Evolutionary conservation across 2,888 invertebrate species (phyloP), one percentile per base, ranked within the genome.

Genomic region (Pachymerium ferrugineum): DNA sequence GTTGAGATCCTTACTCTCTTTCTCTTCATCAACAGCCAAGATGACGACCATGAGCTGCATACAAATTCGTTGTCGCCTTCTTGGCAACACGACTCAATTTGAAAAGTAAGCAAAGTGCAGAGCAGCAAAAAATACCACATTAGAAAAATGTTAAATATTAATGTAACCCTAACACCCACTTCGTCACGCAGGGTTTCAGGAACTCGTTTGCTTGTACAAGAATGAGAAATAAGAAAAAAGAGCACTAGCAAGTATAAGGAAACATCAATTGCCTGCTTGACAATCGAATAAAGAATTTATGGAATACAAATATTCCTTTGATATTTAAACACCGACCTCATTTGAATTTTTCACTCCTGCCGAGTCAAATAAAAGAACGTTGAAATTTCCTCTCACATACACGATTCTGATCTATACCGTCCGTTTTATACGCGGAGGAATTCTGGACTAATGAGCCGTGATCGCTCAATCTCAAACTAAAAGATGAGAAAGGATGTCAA

Each of bases 21-120:
- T 16, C 16, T 22, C 47, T 14, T 47, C 47, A 47, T 47, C 47
- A 47, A 47, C 47, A 47, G 22, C 47, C 47, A 47, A 16, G 47
- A 47, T 22, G 42, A 42, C 42, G 47, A 14, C 19, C 47, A 47
- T 47, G 47, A 16, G 19, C 47, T 47, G 47, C 47, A 47, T 47
- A 47, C 47, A 16, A 47, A 47, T 47, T 47, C 19, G 19, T 16
- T 16, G 47, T 47, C 47, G 47, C 47, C 47, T 47, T 47, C 16
- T 16, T 47, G 47, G 47, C 47, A 47, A 47, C 47, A 6, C 47
- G 47, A 47, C 47, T 47, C 47, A 47, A 47, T 47, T 47, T 47
- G 47, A 47, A 47, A 47, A 47, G 47, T 47, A 47, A 47, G 47
- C 47, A 47, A 47, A 47, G 47, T 47, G 47, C 47, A 47, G 47